Percentiles rank a stretch among this genome's conserved stretches.
phyloP scores from a whole-genome alignment of 2,113 vertebrate species.

The Piprites chloris region DNA sequence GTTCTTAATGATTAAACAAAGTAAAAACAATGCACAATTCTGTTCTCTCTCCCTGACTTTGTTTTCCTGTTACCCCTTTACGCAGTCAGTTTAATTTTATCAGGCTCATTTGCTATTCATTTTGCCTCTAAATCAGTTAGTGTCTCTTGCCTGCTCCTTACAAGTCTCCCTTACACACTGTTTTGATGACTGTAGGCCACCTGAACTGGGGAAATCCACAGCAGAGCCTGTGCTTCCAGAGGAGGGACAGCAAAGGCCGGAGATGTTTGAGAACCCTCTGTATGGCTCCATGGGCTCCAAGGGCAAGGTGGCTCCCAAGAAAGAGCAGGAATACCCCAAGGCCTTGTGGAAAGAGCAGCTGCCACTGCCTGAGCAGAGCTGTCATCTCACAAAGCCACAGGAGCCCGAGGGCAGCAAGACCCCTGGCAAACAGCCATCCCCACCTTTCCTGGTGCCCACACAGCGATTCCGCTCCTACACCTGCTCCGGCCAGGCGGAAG shows the following conservation, averaged over 20 bases:
- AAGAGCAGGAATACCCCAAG: conserved; percentile 77
- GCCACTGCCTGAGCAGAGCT: conserved; percentile 62
- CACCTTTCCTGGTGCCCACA: conserved; percentile 71
- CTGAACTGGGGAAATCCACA: conserved; percentile 49
- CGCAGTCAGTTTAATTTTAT: neutral
- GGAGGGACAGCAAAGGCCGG: conserved; percentile 67
- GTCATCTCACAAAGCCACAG: conserved; percentile 66
- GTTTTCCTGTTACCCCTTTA: neutral
- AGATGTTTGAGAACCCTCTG: conserved; percentile 96
- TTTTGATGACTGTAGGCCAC: conserved; percentile 1
- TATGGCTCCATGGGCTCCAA: conserved; percentile 81
- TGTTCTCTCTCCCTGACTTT: neutral
- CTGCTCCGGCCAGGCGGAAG: conserved; percentile 72
- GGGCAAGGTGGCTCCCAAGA: conserved; percentile 58
- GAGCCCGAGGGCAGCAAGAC: conserved; percentile 73
- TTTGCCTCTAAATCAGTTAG: neutral
- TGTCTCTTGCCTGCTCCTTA: neutral
- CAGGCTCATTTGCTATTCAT: neutral
- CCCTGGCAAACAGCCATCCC: conserved; percentile 37
- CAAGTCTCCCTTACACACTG: neutral
- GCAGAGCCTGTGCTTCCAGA: conserved; percentile 59
- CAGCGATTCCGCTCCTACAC: conserved; percentile 87
- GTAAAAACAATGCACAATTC: neutral
- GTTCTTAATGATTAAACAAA: neutral
- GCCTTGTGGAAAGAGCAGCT: conserved; percentile 73